Evolutionary conservation across 1,140 invertebrate species (phyloP).

Genomic region (Hesperophylax magnus): DNA sequence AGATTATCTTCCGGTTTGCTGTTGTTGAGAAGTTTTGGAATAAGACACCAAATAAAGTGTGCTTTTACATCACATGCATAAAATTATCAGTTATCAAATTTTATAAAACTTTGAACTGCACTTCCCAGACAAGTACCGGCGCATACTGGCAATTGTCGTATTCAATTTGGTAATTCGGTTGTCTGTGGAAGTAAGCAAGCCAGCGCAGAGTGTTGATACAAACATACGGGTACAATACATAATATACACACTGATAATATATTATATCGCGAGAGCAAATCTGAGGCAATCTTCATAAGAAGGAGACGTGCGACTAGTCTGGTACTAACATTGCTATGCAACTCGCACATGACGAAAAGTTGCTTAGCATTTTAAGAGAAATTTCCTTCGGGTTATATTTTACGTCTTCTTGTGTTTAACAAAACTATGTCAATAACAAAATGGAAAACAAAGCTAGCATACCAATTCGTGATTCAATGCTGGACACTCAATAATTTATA

Average conservation of each 20-base stretch:
- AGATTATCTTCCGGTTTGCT: no score
- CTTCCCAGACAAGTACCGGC: no score
- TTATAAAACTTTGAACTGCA: no score
- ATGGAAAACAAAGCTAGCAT: no score
- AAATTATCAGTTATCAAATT: no score
- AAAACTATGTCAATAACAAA: no score
- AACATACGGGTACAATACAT: background rate
- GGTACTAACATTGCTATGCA: constrained; percentile 48
- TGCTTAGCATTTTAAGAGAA: constrained; percentile 33
- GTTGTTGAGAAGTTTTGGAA: no score
- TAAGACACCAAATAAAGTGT: no score
- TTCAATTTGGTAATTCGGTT: constrained; percentile 18
- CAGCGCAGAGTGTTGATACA: no score
- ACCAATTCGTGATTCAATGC: no score
- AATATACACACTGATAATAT: background rate
- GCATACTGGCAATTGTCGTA: constrained; percentile 5
- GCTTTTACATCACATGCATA: no score
- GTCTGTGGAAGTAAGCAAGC: constrained; percentile 21
- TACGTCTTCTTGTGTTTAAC: background rate
- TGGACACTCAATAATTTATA: no score
- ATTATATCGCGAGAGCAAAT: constrained; percentile 43
- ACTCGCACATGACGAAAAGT: constrained; percentile 36
- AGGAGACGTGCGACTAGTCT: constrained; percentile 33
- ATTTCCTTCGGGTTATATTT: background rate
- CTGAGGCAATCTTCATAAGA: constrained; percentile 53